A percentile compares a stretch with the other conserved stretches of the same genome.
phyloP scores from a whole-genome alignment of 2,797 vertebrate species.

The Aplochiton taeniatus region DNA sequence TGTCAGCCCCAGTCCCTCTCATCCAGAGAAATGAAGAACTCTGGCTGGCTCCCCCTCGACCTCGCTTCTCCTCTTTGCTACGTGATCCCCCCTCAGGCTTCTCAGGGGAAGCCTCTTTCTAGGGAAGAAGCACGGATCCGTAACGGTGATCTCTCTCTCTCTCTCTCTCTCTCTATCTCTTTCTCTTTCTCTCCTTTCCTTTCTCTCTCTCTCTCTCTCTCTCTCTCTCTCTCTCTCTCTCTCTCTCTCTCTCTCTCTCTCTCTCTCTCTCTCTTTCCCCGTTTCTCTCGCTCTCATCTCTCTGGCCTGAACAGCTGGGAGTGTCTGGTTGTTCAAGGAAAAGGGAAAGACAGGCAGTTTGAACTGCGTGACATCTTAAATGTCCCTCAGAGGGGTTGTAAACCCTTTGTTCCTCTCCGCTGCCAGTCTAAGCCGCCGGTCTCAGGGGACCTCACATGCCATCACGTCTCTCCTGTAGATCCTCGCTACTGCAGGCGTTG shows the following conservation, averaged over 20 bases:
- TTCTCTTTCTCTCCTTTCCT: too few species aligned
- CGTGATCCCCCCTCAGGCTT: constrained; percentile 24
- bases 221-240: too few species aligned
- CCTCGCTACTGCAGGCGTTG: too few species aligned
- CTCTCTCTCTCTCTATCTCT: too few species aligned
- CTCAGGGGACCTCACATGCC: constrained; percentile 32
- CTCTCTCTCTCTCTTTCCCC: constrained; percentile 18
- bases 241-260: too few species aligned
- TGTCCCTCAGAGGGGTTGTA: constrained; percentile 31
- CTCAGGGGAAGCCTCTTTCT: constrained; percentile 30
- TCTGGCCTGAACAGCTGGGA: constrained; percentile 50
- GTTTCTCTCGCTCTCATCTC: constrained; percentile 11
- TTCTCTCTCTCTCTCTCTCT: too few species aligned
- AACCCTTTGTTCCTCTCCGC: constrained; percentile 21
- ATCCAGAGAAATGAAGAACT: constrained; percentile 47
- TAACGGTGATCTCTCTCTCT: constrained; percentile 24
- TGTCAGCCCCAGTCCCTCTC: constrained; percentile 48
- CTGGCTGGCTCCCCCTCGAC: constrained; percentile 16
- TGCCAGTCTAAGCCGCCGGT: constrained; percentile 17
- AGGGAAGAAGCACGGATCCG: constrained; percentile 45
- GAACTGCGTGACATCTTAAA: constrained; percentile 42
- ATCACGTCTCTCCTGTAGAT: constrained; percentile 6
- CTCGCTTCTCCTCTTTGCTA: constrained; percentile 26
- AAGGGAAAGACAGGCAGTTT: constrained; percentile 43
- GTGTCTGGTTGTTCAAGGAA: constrained; percentile 36